Evolutionary conservation across 2,797 vertebrate species (phyloP), one percentile per base, ranked within the genome.

Genomic region (Pogoniulus pusillus): DNA sequence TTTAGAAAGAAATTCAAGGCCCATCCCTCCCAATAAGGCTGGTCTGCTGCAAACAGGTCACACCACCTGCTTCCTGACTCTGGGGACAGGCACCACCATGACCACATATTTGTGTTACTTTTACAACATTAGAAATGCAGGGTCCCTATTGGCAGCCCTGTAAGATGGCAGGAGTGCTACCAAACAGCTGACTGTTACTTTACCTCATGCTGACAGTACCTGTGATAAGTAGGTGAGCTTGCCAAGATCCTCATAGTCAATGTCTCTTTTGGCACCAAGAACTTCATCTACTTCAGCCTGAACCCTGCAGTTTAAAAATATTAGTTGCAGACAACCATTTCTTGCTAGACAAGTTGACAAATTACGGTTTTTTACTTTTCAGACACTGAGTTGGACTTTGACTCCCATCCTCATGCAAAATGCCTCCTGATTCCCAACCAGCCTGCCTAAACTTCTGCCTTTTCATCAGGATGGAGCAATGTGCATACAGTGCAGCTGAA

Each of bases 201-300:
- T 54, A 58, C 54, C 41, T 77, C 32, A 54, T 37, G 82, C 32
- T 54, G 62, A 45, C 51, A 79, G 26, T 96, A 98, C 99, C 98
- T 99, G 98, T 0, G 98, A 98, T 68, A 99, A 97, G 89, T 99
- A 99, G 59, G 96, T 95, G 71, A 99, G 93, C 58, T 98, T 97
- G 72, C 98, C 97, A 83, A 99, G 97, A 94, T 99, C 98, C 20
- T 99, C 98, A 43, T 97, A 98, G 85, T 96, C 97, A 73, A 99
- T 97, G 5, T 98, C 97, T 83, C 90, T 96, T 96, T 98, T 99
- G 88, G 98, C 96, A 59, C 99, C 98, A n/a, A 99, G 96, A 51
- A 98, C 98, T 18, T 99, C 98, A 49, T 99, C 98, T 90, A 99
- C 98, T 95, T 99, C 98, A 0, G 97, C 97, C 92, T 95, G 98